These are phyloP conservation scores for Pachyuromys duprasi DNA, from an alignment of 2,797 vertebrate genomes.

Conservation along the genomic window DNA sequence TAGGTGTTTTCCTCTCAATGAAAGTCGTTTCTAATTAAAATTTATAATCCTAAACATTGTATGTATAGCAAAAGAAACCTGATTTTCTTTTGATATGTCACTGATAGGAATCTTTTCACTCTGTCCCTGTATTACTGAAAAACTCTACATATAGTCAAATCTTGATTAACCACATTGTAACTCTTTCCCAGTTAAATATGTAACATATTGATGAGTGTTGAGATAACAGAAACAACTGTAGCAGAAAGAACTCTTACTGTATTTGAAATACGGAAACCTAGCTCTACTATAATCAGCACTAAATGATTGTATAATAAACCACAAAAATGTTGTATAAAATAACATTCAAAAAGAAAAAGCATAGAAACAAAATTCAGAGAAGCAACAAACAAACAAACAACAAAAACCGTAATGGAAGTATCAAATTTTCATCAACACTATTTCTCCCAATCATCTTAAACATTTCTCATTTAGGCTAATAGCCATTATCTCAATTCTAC, in stretches of 20 bases:
- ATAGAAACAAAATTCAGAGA: slow-evolving; percentile 38
- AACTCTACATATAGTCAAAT: slow-evolving; percentile 17
- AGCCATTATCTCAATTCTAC: slow-evolving; percentile 15
- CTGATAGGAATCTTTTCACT: slow-evolving; percentile 12
- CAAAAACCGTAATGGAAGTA: slow-evolving; percentile 15
- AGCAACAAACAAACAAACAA: neutral
- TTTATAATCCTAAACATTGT: slow-evolving; percentile 26
- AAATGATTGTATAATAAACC: slow-evolving; percentile 8
- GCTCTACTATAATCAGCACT: slow-evolving; percentile 49
- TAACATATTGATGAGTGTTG: neutral
- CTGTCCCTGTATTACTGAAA: slow-evolving; percentile 39
- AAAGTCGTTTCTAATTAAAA: slow-evolving; percentile 16
- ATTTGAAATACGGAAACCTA: slow-evolving; percentile 45
- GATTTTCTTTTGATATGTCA: slow-evolving; percentile 48
- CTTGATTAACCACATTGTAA: neutral
- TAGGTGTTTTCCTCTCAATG: neutral
- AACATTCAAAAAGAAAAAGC: slow-evolving; percentile 55
- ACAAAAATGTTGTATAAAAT: slow-evolving; percentile 5
- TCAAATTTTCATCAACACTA: neutral
- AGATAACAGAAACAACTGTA: slow-evolving; percentile 36
- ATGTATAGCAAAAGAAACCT: slow-evolving; percentile 39
- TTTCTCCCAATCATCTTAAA: slow-evolving; percentile 16
- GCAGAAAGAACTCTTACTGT: slow-evolving; percentile 7
- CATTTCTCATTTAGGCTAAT: slow-evolving; percentile 7
- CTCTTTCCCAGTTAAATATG: slow-evolving; percentile 31